These are phyloP conservation scores for Bergia puertoricense DNA, from an alignment of 92 coral and sea anemone genomes.

Conservation along the genomic window DNA sequence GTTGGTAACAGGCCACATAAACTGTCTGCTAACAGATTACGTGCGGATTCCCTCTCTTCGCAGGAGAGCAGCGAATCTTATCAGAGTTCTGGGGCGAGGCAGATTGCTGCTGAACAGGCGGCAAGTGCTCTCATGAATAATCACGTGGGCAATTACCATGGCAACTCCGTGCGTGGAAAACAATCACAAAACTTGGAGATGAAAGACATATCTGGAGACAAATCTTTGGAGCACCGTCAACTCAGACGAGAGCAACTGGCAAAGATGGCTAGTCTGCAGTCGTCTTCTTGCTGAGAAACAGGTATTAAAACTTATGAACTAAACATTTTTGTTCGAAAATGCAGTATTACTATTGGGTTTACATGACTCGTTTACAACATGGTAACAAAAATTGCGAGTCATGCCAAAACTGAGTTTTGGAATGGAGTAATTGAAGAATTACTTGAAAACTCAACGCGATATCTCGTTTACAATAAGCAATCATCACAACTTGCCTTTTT, in stretches of 20 bases:
- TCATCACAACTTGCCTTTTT: no score
- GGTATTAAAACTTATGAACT: background rate
- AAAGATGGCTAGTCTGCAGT: conserved; percentile 82
- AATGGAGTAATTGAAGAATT: no score
- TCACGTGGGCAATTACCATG: conserved; percentile 47
- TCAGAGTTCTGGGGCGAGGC: conserved; percentile 52
- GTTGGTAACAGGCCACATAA: conserved; percentile 40
- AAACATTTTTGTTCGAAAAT: no score
- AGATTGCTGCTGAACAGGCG: conserved; percentile 81
- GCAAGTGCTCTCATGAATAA: conserved; percentile 79
- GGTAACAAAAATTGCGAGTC: no score
- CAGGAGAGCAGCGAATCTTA: conserved; percentile 79
- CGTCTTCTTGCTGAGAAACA: conserved; percentile 84
- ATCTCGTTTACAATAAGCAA: no score
- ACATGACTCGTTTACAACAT: background rate
- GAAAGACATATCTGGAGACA: conserved; percentile 50
- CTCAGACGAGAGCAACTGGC: conserved; percentile 77
- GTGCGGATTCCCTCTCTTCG: conserved; percentile 75
- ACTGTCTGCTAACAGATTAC: conserved; percentile 25
- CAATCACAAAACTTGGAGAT: conserved; percentile 59
- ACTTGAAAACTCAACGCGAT: no score
- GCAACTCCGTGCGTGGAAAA: conserved; percentile 26
- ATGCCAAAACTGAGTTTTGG: no score
- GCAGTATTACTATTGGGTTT: no score
- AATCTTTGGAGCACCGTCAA: conserved; percentile 46